Base-by-base conservation (phyloP, 2,113 vertebrate genomes). In the Charina bottae region DNA sequence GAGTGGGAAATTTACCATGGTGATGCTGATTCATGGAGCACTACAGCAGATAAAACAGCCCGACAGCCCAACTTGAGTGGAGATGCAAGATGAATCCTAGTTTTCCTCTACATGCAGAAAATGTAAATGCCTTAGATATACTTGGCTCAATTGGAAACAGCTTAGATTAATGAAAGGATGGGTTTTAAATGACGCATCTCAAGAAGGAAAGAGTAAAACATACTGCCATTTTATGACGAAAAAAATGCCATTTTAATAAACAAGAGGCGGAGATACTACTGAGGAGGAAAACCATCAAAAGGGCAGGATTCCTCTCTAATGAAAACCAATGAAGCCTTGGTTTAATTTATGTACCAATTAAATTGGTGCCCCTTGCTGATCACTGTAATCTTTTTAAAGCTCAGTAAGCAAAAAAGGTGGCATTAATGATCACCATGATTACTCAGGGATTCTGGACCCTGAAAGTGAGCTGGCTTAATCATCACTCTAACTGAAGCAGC, bases 351-450 rank as follows among this genome's bases (percentile, higher is more conserved):
- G 13, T n/a, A 19, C 23, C 1, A 6, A 64, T 95, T 95, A 95
- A 94, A 92, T 94, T 94, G 90, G 89, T 95, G 85, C 87, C 88
- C 62, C 9, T 92, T 95, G 95, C 93, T 94, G 95, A 95, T 88
- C 3, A 1, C 56, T 85, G 88, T 93, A 90, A 96, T 94, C 91
- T 90, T 92, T 91, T 59, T 96, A 96, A 96, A 85, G 62, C 93
- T 94, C 93, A 72, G 90, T 96, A 94, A 95, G 95, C 95, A 95
- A 93, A 96, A 68, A 96, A 93, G 88, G 83, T 90, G 85, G n/a
- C 93, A 60, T 92, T 94, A 93, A 92, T 89, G 94, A 95, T 93
- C 92, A 92, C 60, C 59, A 87, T 92, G 93, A 96, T 95, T 94
- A 96, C 92, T 91, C 90, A 91, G 84, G 90, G 89, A 68, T 94